These are phyloP conservation scores for Entomobrya multifasciata DNA, from an alignment of 2,888 invertebrate species.

Conservation along the genomic window DNA sequence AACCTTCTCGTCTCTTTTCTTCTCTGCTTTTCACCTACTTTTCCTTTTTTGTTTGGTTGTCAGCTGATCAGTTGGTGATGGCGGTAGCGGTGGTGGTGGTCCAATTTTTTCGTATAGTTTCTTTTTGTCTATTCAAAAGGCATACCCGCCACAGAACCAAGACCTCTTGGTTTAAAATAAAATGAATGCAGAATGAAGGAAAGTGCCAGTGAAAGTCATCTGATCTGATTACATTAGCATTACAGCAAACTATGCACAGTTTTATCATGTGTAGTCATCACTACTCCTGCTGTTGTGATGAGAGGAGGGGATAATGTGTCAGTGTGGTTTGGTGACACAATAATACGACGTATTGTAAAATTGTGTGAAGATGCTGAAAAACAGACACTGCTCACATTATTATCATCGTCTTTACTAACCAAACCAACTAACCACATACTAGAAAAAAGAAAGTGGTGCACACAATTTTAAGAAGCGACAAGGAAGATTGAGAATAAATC, in stretches of 20 bases:
- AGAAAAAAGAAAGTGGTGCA: too few species aligned
- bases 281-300: constrained; percentile 8
- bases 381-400: too few species aligned
- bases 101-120: too few species aligned
- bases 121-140: too few species aligned
- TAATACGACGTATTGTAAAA: constrained; percentile 22
- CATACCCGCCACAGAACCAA: too few species aligned
- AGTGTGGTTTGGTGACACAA: constrained; percentile 31
- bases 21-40: constrained; percentile 19
- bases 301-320: constrained; percentile 2
- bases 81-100: too few species aligned
- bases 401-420: too few species aligned
- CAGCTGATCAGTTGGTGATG: constrained; percentile 19
- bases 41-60: background rate
- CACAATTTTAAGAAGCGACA: too few species aligned
- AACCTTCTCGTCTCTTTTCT: background rate
- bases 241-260: background rate
- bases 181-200: background rate
- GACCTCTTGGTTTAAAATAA: too few species aligned
- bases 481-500: constrained; percentile 26
- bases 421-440: too few species aligned
- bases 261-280: constrained; percentile 25
- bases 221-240: constrained; percentile 23
- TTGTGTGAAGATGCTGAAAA: constrained; percentile 16
- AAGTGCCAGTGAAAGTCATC: constrained; percentile 31